Conservation (phyloP, 2,113 vertebrate species). For the Chitala chitala region DNA sequence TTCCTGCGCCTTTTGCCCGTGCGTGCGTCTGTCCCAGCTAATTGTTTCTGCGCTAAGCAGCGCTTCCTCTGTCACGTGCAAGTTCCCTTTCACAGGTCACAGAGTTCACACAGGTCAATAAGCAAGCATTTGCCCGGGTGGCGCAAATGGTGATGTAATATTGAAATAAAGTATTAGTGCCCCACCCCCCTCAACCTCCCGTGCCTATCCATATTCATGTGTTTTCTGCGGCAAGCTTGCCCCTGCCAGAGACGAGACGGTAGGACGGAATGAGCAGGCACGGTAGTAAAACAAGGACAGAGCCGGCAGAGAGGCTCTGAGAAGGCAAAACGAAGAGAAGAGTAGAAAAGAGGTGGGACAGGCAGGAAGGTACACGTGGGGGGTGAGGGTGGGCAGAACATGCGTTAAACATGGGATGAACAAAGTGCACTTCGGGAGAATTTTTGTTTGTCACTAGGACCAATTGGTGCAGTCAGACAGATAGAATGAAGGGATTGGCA, state of each 20-base stretch:
- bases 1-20: not conserved
- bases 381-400: constrained; percentile 34
- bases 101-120: not conserved
- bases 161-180: constrained; percentile 3
- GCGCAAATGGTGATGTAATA: not conserved
- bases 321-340: not conserved
- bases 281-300: not conserved
- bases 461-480: constrained; percentile 51
- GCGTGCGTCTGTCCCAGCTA: not conserved
- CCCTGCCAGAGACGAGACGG: not conserved
- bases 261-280: not conserved
- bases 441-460: constrained; percentile 44
- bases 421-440: constrained; percentile 31
- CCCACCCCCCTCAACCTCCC: not conserved
- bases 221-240: not conserved
- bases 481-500: constrained; percentile 45
- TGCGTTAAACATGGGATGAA: constrained; percentile 18
- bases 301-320: not conserved
- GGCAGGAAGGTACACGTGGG: not conserved
- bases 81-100: not conserved
- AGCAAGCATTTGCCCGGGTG: not conserved
- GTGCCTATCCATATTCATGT: not conserved
- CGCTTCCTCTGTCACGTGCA: not conserved
- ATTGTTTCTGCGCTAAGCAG: too few relatives aligned
- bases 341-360: constrained; percentile 7